Base-by-base conservation (phyloP, 2,888 invertebrate species). In the Mechanitis mazaeus region DNA sequence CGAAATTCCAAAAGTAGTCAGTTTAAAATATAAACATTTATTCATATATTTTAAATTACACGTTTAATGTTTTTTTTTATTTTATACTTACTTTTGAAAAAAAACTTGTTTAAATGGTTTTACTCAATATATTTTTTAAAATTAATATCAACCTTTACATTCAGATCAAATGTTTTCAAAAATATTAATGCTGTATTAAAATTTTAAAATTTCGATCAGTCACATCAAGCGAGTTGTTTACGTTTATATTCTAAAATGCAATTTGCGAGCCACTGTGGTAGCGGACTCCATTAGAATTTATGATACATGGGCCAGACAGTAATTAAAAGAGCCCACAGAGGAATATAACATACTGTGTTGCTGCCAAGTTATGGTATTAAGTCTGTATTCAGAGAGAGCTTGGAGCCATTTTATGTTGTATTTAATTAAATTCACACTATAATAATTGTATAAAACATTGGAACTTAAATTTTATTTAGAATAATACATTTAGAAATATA, bases 301-400 rank as follows among this genome's bases (percentile, higher is more conserved):
- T 87, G 87, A 86, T 81, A 84, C 84, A 83, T 83, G 79, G 80
- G 77, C 77, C 78, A 76, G 75, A 75, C 77, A 74, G 85, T 86
- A 87, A 87, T 87, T 87, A 87, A 85, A 84, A 85, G 84, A 82
- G 82, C 77, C 84, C 84, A 75, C 83, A 72, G 80, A 81, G 84
- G 79, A 79, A 80, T 75, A 81, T 81, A 81, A 79, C 76, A 77
- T 73, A 77, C 75, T 77, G 75, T 74, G 78, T 77, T 72, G 74
- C 72, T 73, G 69, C 68, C 64, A 77, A 77, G 73, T 81, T 81
- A 76, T 74, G 74, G 70, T 70, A 75, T 76, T 72, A 74, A 72
- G 71, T 68, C 63, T 65, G 60, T 69, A 68, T 65, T 69, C 71
- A 68, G 67, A 63, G 62, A 31, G 66, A 68, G 55, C 64, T 65